Evolutionary conservation across 1,140 invertebrate genomes (phyloP).

Genomic region (Pentalonia nigronervosa): DNA sequence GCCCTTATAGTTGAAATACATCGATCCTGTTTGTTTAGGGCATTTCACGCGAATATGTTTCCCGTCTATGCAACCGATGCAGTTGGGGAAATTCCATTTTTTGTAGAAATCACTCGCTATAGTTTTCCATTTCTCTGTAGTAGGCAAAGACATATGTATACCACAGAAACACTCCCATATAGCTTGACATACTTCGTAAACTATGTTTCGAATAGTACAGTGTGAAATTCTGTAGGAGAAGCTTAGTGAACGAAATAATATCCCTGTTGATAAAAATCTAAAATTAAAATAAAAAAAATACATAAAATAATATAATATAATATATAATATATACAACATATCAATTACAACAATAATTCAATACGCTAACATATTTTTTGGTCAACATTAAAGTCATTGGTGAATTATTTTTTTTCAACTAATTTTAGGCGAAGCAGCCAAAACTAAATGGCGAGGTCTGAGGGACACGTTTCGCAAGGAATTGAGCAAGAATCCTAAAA

Average conservation of each 20-base stretch:
- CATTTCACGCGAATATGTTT: conserved; percentile 64
- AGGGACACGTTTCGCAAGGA: background rate
- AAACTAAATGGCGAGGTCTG: background rate
- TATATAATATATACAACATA: background rate
- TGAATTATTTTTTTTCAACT: background rate
- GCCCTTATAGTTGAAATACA: conserved; percentile 66
- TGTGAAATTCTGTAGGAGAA: conserved; percentile 41
- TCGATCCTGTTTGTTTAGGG: conserved; percentile 63
- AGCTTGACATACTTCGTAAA: conserved; percentile 42
- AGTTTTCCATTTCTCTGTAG: conserved; percentile 58
- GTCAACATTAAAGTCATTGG: background rate
- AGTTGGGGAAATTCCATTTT: conserved; percentile 35
- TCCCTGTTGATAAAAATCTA: conserved; percentile 58
- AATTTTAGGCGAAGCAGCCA: background rate
- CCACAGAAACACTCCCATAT: background rate
- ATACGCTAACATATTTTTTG: background rate
- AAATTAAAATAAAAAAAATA: background rate
- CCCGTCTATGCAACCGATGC: conserved; percentile 64
- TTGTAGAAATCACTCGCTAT: conserved; percentile 63
- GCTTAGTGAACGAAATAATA: conserved; percentile 48
- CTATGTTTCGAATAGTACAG: conserved; percentile 46
- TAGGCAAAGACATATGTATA: conserved; percentile 25
- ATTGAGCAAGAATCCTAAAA: conserved; percentile 2
- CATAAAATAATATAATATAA: background rate
- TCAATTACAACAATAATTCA: background rate